Conservation (phyloP, 2,797 vertebrate species). For the Prunella strophiata region DNA sequence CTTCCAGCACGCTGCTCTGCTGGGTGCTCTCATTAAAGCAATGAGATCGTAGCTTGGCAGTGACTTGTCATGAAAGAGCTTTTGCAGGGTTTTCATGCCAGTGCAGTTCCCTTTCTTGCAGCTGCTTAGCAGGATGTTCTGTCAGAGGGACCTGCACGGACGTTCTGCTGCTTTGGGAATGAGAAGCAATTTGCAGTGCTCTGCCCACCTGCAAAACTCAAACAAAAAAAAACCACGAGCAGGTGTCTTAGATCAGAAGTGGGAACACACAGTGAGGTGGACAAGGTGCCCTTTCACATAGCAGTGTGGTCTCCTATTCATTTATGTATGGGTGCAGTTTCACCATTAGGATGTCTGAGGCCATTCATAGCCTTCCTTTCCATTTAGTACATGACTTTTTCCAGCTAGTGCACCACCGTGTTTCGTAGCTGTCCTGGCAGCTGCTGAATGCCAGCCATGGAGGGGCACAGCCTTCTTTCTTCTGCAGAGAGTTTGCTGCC, state of each 20-base stretch:
- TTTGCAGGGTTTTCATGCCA: neutral
- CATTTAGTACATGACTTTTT: accelerated
- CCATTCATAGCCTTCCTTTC: neutral
- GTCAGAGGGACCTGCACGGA: neutral
- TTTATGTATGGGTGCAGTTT: neutral
- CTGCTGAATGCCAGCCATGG: neutral
- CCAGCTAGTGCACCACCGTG: too few species aligned
- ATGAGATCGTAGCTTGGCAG: neutral
- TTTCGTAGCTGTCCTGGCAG: neutral
- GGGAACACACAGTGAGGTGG: neutral
- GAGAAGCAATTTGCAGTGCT: neutral
- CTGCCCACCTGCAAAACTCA: neutral
- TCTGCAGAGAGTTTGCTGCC: neutral
- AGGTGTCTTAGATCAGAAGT: neutral
- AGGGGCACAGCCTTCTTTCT: neutral
- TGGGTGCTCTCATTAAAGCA: neutral
- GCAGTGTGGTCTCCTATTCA: neutral
- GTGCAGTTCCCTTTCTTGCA: neutral
- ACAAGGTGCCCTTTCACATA: neutral
- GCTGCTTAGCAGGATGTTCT: neutral
- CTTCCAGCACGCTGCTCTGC: neutral
- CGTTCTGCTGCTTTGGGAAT: neutral
- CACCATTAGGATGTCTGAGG: neutral
- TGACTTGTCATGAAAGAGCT: neutral
- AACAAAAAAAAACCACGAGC: neutral